A percentile compares a stretch with the other conserved stretches of the same genome.
phyloP scores from a whole-genome alignment of 2,888 invertebrate species.

The Hololepta plana region DNA sequence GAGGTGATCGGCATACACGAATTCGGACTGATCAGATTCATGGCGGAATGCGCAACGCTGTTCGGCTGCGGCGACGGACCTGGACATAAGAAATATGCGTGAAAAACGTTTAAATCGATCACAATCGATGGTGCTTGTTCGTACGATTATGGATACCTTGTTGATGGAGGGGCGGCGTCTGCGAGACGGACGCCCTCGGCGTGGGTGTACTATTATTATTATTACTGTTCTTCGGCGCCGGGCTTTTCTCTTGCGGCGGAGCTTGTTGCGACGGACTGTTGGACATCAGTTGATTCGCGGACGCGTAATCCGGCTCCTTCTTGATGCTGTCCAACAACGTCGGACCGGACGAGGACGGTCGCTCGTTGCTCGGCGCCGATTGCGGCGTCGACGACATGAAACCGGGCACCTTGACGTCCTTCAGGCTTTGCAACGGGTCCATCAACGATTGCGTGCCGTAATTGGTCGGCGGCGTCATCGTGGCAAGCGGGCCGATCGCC shows the following conservation, averaged over 20 bases:
- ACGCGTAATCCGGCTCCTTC: slow-evolving; percentile 45
- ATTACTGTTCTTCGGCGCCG: slow-evolving; percentile 8
- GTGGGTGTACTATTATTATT: slow-evolving; percentile 19
- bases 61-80: slow-evolving; percentile 29
- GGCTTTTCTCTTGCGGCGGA: slow-evolving; percentile 10
- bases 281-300: slow-evolving; percentile 9
- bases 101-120: too few relatives aligned
- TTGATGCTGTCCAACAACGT: slow-evolving; percentile 56
- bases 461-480: slow-evolving; percentile 6
- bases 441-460: slow-evolving; percentile 13
- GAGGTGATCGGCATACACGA: slow-evolving; percentile 39
- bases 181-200: slow-evolving; percentile 18
- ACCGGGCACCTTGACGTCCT: slow-evolving; percentile 64
- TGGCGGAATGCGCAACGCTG: slow-evolving; percentile 35
- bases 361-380: slow-evolving; percentile 13
- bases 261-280: slow-evolving; percentile 12
- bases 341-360: slow-evolving; percentile 37
- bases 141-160: too few relatives aligned
- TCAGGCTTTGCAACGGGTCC: slow-evolving; percentile 59
- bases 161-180: slow-evolving; percentile 31
- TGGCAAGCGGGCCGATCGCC: slow-evolving; percentile 6
- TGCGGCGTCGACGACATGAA: slow-evolving; percentile 31
- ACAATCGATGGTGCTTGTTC: too few relatives aligned
- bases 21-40: slow-evolving; percentile 38
- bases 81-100: slow-evolving; percentile 14